Evolutionary conservation across 2,113 vertebrate genomes (phyloP).

Genomic region (Scomber scombrus): DNA sequence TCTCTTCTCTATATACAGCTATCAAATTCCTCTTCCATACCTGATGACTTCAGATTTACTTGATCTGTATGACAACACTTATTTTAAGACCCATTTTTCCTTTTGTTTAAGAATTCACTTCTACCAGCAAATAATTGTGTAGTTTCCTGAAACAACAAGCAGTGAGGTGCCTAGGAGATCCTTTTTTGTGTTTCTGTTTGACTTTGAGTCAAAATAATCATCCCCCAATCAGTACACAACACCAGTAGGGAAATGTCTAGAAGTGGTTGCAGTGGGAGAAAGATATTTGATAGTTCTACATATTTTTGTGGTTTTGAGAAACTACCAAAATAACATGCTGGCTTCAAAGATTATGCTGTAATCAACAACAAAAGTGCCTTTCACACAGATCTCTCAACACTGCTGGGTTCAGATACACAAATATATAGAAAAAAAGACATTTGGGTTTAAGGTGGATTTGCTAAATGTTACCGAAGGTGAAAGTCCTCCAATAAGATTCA

Average conservation of each 20-base stretch:
- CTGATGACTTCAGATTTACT: background rate
- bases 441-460: background rate
- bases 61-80: too few species aligned
- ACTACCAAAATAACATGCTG: slow-evolving; percentile 20
- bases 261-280: slow-evolving; percentile 11
- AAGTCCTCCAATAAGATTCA: too few species aligned
- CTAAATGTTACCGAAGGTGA: too few species aligned
- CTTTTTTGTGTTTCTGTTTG: slow-evolving; percentile 6
- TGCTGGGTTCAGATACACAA: slow-evolving; percentile 4
- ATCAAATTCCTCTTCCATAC: slow-evolving; percentile 2
- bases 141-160: slow-evolving; percentile 13
- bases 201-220: slow-evolving; percentile 36
- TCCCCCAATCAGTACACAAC: slow-evolving; percentile 9
- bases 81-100: background rate
- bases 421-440: background rate
- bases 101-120: background rate
- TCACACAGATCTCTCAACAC: background rate
- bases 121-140: background rate
- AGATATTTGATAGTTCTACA: slow-evolving; percentile 5
- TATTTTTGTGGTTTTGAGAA: background rate
- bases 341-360: slow-evolving; percentile 4
- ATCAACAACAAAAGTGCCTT: slow-evolving; percentile 12
- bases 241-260: background rate
- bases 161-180: background rate
- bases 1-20: background rate